These are phyloP conservation scores for Drosophila chauvacae DNA, from an alignment of 1,140 invertebrate genomes.

Conservation along the genomic window DNA sequence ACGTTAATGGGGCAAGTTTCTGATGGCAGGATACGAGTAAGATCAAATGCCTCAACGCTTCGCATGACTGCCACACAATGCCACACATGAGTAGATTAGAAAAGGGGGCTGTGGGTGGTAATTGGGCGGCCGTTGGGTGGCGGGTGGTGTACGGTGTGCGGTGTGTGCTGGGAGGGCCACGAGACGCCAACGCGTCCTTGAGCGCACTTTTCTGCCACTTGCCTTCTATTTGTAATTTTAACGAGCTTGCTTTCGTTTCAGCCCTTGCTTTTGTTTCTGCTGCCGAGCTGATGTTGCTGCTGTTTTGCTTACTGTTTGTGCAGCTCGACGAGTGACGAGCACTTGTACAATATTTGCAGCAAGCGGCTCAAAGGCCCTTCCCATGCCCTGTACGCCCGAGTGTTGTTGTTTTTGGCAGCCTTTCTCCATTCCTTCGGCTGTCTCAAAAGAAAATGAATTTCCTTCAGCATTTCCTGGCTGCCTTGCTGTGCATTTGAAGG, in stretches of 20 bases:
- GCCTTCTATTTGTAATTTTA: slow-evolving; percentile 83
- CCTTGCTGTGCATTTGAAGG: slow-evolving; percentile 60
- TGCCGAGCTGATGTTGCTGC: slow-evolving; percentile 38
- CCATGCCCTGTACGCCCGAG: slow-evolving; percentile 8
- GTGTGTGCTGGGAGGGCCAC: slow-evolving; percentile 10
- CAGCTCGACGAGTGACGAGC: slow-evolving; percentile 63
- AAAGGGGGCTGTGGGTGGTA: slow-evolving; percentile 10
- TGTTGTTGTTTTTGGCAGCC: slow-evolving; percentile 34
- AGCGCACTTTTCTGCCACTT: slow-evolving; percentile 82
- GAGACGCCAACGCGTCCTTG: slow-evolving; percentile 75
- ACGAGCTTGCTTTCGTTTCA: slow-evolving; percentile 66
- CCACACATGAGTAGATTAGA: slow-evolving; percentile 42
- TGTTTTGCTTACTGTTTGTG: slow-evolving; percentile 67
- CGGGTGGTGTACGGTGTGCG: no score
- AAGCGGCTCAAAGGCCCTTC: slow-evolving; percentile 55
- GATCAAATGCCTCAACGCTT: slow-evolving; percentile 59
- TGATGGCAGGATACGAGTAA: slow-evolving; percentile 61
- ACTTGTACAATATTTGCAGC: slow-evolving; percentile 75
- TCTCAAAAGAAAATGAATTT: slow-evolving; percentile 74
- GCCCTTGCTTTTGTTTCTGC: slow-evolving; percentile 30
- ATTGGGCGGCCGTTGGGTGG: slow-evolving; percentile 4
- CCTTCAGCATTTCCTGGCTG: slow-evolving; percentile 68
- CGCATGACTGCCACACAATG: slow-evolving; percentile 55
- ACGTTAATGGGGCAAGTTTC: slow-evolving; percentile 54
- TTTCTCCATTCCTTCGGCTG: slow-evolving; percentile 56